Evolutionary conservation across 2,113 vertebrate genomes (phyloP), one percentile per base, ranked within the genome.

Genomic region (Leuciscus idus): DNA sequence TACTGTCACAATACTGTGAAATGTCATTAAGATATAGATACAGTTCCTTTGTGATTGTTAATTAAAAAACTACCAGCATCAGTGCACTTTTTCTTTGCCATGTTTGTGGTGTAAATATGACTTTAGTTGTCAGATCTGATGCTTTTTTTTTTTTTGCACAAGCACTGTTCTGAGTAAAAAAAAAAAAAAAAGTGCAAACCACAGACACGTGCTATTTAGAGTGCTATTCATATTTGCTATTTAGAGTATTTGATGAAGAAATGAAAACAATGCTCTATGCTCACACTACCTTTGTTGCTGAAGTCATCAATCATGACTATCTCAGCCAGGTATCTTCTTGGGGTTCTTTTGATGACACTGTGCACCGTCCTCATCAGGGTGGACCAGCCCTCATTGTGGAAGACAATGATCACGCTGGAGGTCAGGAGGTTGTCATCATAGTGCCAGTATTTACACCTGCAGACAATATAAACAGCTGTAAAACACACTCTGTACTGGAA

Each of bases 311-410:
- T 98, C 93, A 99, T 92, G 90, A 99, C 95, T 0, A 99, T 93
- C 94, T 99, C 98, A 1, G 98, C 98, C 76, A 99, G 93, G 90
- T 98, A 97, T 90, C 90, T 94, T 0, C 96, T 93, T 0, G 98
- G 97, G 0, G 98, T 99, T 90, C 98, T 98, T 93, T 97, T 98
- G 70, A 99, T 96, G 87, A 99, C 96, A 5, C 98, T 99, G 95
- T 99, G 98, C 83, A 99, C 93, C 0, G 98, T 99, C 72, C 98
- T 95, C 85, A 99, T 96, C 46, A 99, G 95, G 0, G 98, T 98
- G 11, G 98, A 99, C 98, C 98, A 99, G 73, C 98, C 98, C 72
- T 99, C 98, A 0, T 99, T 99, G 93, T 99, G 98, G 94, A 99
- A 99, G 0, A 98, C 98, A 66, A 99, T 99, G 77, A 99, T 94